Evolutionary conservation across 2,888 invertebrate species (phyloP), one percentile per base, ranked within the genome.

Genomic region (Drosophila buzzatii): DNA sequence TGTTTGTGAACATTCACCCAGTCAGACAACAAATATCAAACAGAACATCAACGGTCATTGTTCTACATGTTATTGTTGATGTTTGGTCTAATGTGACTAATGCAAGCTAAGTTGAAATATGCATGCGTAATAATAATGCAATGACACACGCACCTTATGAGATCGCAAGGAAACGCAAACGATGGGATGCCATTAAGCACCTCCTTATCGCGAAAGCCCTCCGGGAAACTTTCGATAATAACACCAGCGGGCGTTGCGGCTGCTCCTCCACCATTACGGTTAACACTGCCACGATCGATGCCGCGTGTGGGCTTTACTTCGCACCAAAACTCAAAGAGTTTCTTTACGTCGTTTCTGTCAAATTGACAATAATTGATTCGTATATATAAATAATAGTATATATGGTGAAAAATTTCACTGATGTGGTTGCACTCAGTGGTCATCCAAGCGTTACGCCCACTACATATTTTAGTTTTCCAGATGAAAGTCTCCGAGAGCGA

Each of bases 141-240:
- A 23, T 12, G n/a, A 23, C n/a, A 95, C 95, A 95, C 95, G 94
- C 93, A 97, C 97, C 96, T 96, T 92, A 96, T 95, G 91, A 96
- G 95, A 91, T 95, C 95, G 92, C 96, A 97, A 18, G 97, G 98
- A 94, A 97, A 98, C 85, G 97, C 97, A 94, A 98, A 98, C 93
- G 97, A 97, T 51, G 98, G 97, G 89, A 98, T 96, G 90, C 96
- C 96, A 92, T 96, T 96, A 67, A 98, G 94, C 81, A 98, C 96
- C 92, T 97, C 97, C 92, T 96, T 95, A 93, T 98, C 97, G 91
- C 95, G 95, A 92, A 96, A 98, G 70, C 95, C 94, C 80, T 96
- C 96, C 51, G 98, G 98, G 93, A 96, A 98, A 92, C 97, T 97
- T 92, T 96, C 97, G 53, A 97, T 93, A 86, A 98, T 96, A 94